phyloP scores from a whole-genome alignment of 2,888 invertebrate genomes.

The Sabatieria punctata region DNA sequence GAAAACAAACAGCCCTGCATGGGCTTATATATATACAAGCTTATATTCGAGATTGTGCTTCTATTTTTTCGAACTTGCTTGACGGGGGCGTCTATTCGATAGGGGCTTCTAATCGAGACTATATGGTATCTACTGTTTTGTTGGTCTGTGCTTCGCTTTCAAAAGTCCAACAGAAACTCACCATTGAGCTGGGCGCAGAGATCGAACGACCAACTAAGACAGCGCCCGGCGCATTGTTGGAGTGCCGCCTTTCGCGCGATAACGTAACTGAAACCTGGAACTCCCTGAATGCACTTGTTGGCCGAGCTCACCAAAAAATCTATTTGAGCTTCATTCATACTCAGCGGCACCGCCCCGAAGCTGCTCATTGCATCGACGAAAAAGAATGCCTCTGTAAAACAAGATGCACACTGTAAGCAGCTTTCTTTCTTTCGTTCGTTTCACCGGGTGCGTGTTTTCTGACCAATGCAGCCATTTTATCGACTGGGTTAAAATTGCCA shows the following conservation, averaged over 20 bases:
- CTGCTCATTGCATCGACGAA: constrained; percentile 41
- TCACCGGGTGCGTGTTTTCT: constrained; percentile 26
- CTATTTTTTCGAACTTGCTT: no score
- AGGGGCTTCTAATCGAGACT: no score
- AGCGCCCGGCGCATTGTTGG: constrained; percentile 31
- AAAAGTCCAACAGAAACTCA: no score
- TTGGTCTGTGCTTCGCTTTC: no score
- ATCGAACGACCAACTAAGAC: constrained; percentile 34
- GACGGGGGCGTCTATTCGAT: no score
- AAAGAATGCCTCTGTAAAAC: constrained; percentile 26
- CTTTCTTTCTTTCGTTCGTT: no score
- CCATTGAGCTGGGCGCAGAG: constrained; percentile 34
- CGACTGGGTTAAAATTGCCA: constrained; percentile 37
- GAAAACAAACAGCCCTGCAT: no score
- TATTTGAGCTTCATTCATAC: constrained; percentile 25
- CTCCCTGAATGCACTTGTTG: constrained; percentile 40
- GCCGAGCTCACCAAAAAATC: constrained; percentile 38
- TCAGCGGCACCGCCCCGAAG: constrained; percentile 37
- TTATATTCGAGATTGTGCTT: no score
- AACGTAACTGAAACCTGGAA: constrained; percentile 38
- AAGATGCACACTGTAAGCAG: no score
- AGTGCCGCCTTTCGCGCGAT: constrained; percentile 32
- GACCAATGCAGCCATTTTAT: constrained; percentile 32
- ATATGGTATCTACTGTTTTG: no score
- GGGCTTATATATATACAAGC: no score